Conservation (phyloP, 2,888 invertebrate species). For the Syritta pipiens region DNA sequence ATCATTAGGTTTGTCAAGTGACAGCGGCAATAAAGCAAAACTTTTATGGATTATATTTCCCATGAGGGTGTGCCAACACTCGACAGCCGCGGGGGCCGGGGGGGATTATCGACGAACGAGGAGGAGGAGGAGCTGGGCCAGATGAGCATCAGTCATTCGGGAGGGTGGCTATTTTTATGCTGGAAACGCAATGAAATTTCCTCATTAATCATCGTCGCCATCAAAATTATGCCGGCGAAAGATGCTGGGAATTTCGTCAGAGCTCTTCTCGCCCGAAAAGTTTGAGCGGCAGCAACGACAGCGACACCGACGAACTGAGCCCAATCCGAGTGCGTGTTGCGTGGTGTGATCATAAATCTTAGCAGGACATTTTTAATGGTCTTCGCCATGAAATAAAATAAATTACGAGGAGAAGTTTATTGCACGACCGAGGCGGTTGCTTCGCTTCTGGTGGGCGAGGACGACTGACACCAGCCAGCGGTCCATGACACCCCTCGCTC, state of each 20-base stretch:
- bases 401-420: conserved; percentile 66
- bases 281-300: no score
- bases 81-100: neutral
- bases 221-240: conserved; percentile 62
- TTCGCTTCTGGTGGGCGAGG: no score
- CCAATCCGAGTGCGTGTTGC: conserved; percentile 44
- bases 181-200: conserved; percentile 58
- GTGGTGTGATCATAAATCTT: conserved; percentile 63
- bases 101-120: conserved; percentile 25
- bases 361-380: conserved; percentile 66
- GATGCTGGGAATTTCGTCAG: conserved; percentile 52
- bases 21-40: conserved; percentile 55
- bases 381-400: conserved; percentile 65
- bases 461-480: conserved; percentile 41
- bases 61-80: conserved; percentile 2
- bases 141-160: conserved; percentile 39
- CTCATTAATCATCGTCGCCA: conserved; percentile 67
- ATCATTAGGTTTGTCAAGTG: conserved; percentile 69
- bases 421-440: conserved; percentile 31
- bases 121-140: conserved; percentile 24
- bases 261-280: conserved; percentile 15
- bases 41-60: conserved; percentile 57
- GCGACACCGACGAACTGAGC: conserved; percentile 32
- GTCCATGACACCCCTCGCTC: conserved; percentile 23
- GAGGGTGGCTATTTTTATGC: conserved; percentile 60